phyloP scores from a whole-genome alignment of 2,797 vertebrate genomes.

The Chaetophractus vellerosus region DNA sequence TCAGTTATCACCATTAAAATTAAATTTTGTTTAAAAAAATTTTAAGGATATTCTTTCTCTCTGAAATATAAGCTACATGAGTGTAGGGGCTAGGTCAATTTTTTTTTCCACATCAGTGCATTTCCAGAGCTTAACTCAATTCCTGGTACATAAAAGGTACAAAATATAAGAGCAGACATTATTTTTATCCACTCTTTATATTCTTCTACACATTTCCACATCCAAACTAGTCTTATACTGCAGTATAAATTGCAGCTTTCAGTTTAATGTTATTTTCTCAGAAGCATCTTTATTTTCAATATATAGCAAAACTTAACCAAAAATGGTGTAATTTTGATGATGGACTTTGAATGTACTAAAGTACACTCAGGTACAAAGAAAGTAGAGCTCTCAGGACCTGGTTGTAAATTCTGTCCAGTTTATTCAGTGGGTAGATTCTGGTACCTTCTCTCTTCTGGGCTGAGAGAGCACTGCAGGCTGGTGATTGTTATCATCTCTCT shows the following conservation, averaged over 20 bases:
- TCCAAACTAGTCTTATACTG: neutral
- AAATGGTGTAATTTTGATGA: neutral
- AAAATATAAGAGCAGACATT: conserved; percentile 1
- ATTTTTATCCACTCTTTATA: neutral
- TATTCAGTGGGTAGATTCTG: neutral
- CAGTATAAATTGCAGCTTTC: neutral
- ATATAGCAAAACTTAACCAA: neutral
- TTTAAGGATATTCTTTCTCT: neutral
- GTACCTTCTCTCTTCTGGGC: neutral
- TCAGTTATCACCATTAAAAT: conserved; percentile 13
- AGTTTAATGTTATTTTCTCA: neutral
- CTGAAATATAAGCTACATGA: neutral
- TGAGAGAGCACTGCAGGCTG: neutral
- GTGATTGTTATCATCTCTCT: neutral
- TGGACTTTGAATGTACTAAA: neutral
- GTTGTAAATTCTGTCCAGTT: neutral
- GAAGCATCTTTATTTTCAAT: conserved; percentile 24
- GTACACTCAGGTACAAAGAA: neutral
- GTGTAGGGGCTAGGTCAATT: neutral
- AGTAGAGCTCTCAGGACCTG: neutral
- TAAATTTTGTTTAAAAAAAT: conserved; percentile 5
- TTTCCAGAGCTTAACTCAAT: neutral
- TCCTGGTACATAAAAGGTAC: neutral
- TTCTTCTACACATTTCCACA: neutral
- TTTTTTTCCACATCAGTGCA: neutral